Evolutionary conservation across 2,797 vertebrate species (phyloP).

Genomic region (Danio aesculapii): DNA sequence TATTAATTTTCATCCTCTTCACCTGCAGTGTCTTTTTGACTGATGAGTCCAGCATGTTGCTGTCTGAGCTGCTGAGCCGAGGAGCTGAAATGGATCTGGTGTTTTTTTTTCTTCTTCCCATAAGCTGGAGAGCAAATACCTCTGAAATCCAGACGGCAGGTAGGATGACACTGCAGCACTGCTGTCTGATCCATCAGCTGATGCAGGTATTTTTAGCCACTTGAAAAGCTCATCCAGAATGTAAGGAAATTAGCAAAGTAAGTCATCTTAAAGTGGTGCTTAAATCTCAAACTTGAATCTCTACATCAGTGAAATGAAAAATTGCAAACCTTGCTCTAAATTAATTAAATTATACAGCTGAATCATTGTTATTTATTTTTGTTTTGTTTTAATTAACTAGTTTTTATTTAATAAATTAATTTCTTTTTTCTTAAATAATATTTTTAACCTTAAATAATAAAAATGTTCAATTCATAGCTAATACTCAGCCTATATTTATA

Average conservation of each 20-base stretch:
- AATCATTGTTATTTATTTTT: background rate
- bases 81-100: constrained; percentile 7
- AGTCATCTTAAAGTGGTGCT: constrained; percentile 9
- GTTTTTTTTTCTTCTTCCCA: background rate
- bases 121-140: constrained; percentile 7
- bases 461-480: no score
- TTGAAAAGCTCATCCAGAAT: constrained; percentile 21
- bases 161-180: constrained; percentile 1
- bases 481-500: background rate
- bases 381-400: background rate
- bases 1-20: no score
- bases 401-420: background rate
- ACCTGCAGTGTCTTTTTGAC: background rate
- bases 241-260: constrained; percentile 17
- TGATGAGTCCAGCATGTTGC: background rate
- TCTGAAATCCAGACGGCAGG: constrained; percentile 1
- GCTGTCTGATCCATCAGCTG: constrained; percentile 28
- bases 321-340: background rate
- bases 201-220: constrained; percentile 37
- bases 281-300: background rate
- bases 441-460: background rate
- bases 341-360: background rate
- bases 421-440: background rate
- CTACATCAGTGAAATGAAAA: background rate
- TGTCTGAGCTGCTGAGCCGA: constrained; percentile 23